Evolutionary conservation across 2,113 vertebrate genomes (phyloP), one percentile per base, ranked within the genome.

Genomic region (Centropus bengalensis): DNA sequence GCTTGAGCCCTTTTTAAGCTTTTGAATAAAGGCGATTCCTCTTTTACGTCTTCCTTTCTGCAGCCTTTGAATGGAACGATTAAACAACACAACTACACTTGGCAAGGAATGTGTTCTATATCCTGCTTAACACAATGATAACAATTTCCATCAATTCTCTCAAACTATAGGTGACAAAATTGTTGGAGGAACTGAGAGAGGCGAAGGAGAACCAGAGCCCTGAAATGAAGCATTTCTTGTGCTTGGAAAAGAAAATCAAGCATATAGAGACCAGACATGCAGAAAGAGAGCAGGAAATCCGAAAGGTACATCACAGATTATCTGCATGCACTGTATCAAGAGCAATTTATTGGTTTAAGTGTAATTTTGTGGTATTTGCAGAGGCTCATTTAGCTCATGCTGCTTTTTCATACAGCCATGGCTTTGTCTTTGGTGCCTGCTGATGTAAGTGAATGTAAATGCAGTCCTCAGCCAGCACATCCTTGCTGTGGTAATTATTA

Each of bases 141-240:
- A 58, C 22, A 24, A 69, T 68, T 91, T 77, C 51, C 32, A 47
- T 83, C 21, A 21, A 32, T 91, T 90, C n/a, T 79, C 21, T 93
- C 86, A 28, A 68, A 78, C 76, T 97, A 24, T 63, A 99, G 99
- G 95, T 99, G 67, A 96, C 97, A 63, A 98, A 98, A 88, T 97
- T 99, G 74, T 95, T 99, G 59, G 98, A 98, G 96, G 99, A 99
- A 89, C 96, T 99, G 80, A 98, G 97, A 94, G 98, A 99, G 64
- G 99, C 99, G 32, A 99, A 98, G 97, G 98, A 99, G 77, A 97
- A 93, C 76, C 98, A 99, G 89, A 99, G 97, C 73, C 98, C 99
- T 12, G 98, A 98, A 92, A 98, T 99, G 97, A 99, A 98, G 59
- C 98, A 99, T 49, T 98, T 99, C 81, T 95, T 98, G 60, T 95